A percentile compares a stretch with the other conserved stretches of the same genome.
Conservation (phyloP, 2,113 vertebrate genomes). For the Menidia beryllina region DNA sequence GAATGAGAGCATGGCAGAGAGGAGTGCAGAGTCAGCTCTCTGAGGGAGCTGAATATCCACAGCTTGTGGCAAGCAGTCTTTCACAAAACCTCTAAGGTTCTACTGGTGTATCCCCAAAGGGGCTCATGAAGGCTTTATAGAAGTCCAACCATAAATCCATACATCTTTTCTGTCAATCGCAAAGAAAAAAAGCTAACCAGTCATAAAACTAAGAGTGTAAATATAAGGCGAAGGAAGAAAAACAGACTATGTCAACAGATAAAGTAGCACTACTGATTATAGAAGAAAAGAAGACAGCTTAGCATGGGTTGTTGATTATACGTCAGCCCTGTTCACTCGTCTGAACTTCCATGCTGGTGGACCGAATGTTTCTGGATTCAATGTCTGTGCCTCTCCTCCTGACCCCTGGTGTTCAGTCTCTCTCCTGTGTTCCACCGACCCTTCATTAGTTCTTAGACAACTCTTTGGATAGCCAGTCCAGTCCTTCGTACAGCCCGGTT, state of each 20-base stretch:
- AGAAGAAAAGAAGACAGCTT: conserved; percentile 27
- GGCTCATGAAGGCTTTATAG: background rate
- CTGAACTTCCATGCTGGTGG: conserved; percentile 39
- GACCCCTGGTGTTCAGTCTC: conserved; percentile 30
- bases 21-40: conserved; percentile 23
- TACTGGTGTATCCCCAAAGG: conserved; percentile 4
- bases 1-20: conserved; percentile 21
- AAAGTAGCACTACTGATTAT: conserved; percentile 43
- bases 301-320: conserved; percentile 43
- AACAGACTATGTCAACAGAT: conserved; percentile 23
- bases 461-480: conserved; percentile 92
- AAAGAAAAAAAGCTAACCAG: too few relatives aligned
- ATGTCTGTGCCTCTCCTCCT: conserved; percentile 52
- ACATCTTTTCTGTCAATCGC: background rate
- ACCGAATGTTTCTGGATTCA: conserved; percentile 60
- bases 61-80: conserved; percentile 12
- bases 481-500: conserved; percentile 90
- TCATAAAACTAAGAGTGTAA: background rate
- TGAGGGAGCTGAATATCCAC: conserved; percentile 39
- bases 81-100: conserved; percentile 19
- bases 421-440: conserved; percentile 11
- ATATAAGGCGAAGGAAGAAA: conserved; percentile 24
- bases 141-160: conserved; percentile 19
- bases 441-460: conserved; percentile 83
- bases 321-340: conserved; percentile 51